phyloP scores from a whole-genome alignment of 2,797 vertebrate genomes.

The Lagodon rhomboides region DNA sequence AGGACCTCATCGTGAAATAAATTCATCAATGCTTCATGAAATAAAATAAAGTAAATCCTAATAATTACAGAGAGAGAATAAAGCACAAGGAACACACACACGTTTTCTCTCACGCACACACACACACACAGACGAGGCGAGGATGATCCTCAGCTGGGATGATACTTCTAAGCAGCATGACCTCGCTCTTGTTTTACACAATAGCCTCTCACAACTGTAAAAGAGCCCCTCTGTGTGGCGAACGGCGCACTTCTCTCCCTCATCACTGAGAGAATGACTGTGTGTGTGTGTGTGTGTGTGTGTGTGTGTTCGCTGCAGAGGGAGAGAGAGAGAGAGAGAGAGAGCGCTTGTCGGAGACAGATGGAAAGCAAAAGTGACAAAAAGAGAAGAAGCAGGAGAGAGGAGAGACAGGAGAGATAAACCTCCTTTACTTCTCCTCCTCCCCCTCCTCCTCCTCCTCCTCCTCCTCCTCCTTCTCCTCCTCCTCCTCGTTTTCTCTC shows the following conservation, averaged over 20 bases:
- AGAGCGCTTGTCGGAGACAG: conserved; percentile 23
- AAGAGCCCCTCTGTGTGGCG: conserved; percentile 65
- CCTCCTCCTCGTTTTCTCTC: conserved; percentile 10
- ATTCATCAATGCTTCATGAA: background rate
- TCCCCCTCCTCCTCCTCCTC: background rate
- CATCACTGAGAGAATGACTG: conserved; percentile 48
- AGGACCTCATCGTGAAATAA: background rate
- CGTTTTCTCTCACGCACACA: conserved; percentile 2
- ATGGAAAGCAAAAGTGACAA: conserved; percentile 50
- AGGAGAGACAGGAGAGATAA: conserved; percentile 16
- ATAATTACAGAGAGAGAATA: conserved; percentile 7
- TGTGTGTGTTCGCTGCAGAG: conserved; percentile 18
- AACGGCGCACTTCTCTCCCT: conserved; percentile 46
- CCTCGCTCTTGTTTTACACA: conserved; percentile 69
- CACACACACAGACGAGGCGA: background rate
- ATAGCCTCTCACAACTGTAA: conserved; percentile 69
- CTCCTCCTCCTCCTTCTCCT: background rate
- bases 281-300: conserved; percentile 27
- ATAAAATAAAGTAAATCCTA: background rate
- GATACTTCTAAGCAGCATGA: conserved; percentile 56
- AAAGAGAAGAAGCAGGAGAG: conserved; percentile 42
- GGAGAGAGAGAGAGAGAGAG: background rate
- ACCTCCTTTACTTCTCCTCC: conserved; percentile 13
- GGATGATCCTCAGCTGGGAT: conserved; percentile 50
- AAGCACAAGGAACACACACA: conserved; percentile 3